phyloP scores from a whole-genome alignment of 2,888 invertebrate species.

The Dorcus hopei region DNA sequence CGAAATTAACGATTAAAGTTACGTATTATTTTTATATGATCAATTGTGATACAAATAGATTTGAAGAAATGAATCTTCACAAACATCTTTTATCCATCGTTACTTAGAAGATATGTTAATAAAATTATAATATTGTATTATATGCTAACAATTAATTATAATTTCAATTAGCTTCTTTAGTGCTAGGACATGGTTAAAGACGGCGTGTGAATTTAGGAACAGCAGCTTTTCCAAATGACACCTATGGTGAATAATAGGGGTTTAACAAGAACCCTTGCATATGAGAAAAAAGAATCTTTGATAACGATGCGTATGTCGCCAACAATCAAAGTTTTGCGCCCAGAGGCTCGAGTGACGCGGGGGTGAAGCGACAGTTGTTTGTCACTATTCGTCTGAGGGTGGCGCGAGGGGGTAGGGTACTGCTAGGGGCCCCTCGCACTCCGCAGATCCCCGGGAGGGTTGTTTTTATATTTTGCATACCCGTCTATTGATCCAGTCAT shows the following conservation, averaged over 20 bases:
- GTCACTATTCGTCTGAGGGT: constrained; percentile 39
- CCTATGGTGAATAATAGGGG: not conserved
- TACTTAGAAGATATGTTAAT: too few species aligned
- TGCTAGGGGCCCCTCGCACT: constrained; percentile 27
- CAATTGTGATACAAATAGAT: too few species aligned
- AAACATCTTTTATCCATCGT: too few species aligned
- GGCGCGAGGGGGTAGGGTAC: constrained; percentile 24
- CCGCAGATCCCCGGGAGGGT: constrained; percentile 25
- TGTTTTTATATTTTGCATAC: constrained; percentile 32
- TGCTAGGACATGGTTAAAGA: not conserved
- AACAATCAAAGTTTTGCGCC: constrained; percentile 38
- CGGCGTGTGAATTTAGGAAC: not conserved
- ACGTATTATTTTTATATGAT: too few species aligned
- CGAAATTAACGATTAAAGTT: too few species aligned
- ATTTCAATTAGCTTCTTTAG: not conserved
- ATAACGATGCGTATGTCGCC: constrained; percentile 20
- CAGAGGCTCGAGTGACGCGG: constrained; percentile 30
- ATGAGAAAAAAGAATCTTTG: constrained; percentile 8
- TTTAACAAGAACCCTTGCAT: not conserved
- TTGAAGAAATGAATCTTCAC: too few species aligned
- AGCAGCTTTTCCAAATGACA: not conserved
- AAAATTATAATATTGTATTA: too few species aligned
- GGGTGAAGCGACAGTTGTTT: constrained; percentile 45
- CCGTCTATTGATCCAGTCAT: constrained; percentile 43
- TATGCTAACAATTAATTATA: too few species aligned